These are phyloP conservation scores for Nesogale talazaci DNA, from an alignment of 2,113 vertebrate genomes.

Conservation along the genomic window DNA sequence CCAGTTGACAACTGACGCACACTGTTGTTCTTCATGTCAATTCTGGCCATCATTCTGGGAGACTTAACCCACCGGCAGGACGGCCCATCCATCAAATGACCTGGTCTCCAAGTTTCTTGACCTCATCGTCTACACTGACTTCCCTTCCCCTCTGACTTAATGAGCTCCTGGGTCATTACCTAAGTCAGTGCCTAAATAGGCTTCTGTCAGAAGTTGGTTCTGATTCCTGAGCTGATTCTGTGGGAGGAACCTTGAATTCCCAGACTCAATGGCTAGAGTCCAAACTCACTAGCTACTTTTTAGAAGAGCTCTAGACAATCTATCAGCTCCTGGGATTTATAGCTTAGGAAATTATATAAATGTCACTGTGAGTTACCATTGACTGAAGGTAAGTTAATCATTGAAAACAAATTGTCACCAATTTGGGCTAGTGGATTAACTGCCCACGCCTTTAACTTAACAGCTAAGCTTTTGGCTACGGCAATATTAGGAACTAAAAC, in stretches of 20 bases:
- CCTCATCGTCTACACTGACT: not conserved
- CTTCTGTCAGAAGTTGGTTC: not conserved
- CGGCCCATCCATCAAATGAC: not conserved
- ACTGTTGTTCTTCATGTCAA: not conserved
- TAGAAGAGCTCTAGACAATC: no score
- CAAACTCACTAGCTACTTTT: no score
- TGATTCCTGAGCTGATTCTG: not conserved
- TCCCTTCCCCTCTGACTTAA: not conserved
- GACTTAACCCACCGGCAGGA: not conserved
- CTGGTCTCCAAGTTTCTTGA: not conserved
- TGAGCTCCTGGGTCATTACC: not conserved
- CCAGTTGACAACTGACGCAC: not conserved
- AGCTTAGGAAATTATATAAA: no score
- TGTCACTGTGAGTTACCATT: no score
- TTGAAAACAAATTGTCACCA: no score
- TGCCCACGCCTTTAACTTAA: not conserved
- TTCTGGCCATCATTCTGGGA: not conserved
- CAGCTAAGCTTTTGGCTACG: not conserved
- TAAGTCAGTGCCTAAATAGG: not conserved
- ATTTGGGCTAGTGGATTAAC: no score
- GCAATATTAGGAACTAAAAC: not conserved
- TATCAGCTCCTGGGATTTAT: no score
- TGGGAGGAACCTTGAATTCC: no score
- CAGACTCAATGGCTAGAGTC: no score
- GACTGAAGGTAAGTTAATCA: no score